Evolutionary conservation across 1,140 invertebrate genomes (phyloP), one percentile per base, ranked within the genome.

Genomic region (Scaptomyza montana): DNA sequence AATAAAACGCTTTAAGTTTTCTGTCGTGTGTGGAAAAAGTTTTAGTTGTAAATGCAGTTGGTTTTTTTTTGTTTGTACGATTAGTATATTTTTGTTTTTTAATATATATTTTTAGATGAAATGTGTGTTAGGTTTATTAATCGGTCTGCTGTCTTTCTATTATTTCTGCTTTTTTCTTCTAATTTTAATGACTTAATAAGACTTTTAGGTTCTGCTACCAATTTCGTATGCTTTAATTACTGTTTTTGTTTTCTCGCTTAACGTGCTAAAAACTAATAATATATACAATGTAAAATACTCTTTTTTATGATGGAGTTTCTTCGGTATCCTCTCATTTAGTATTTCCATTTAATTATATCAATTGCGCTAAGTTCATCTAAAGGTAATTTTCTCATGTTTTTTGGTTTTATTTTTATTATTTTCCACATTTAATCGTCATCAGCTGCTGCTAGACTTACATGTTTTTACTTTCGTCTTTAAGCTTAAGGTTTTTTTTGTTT

Each of bases 331-430:
- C 45, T 41, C 54, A 59, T 74, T 61, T 72, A 77, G 63, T 80
- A 78, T 74, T 59, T 78, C 56, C 60, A 65, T 77, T 86, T 85
- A 89, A 86, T 90, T 77, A 90, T 84, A 86, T 89, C 89, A 90
- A 90, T 90, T 90, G 89, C 89, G 89, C 89, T 90, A 90, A 90
- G 89, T 90, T 90, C 89, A 78, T 86, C 84, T 90, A 82, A 90
- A 90, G 84, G 89, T 90, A 90, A 87, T 77, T 86, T 80, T 72
- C 41, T 66, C 53, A 53, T 70, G 60, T 39, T 25, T 25, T 25
- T 25, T 4, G 21, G 21, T 25, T 25, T 4, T 25, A 25, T 65
- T 43, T 60, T 54, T 25, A 25, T 25, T 25, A 25, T 25, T 25
- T 67, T 43, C 53, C 60, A 67, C n/a, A 51, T 63, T 73, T 59